phyloP scores from a whole-genome alignment of 2,888 invertebrate species.

The Napeogenes sylphis region DNA sequence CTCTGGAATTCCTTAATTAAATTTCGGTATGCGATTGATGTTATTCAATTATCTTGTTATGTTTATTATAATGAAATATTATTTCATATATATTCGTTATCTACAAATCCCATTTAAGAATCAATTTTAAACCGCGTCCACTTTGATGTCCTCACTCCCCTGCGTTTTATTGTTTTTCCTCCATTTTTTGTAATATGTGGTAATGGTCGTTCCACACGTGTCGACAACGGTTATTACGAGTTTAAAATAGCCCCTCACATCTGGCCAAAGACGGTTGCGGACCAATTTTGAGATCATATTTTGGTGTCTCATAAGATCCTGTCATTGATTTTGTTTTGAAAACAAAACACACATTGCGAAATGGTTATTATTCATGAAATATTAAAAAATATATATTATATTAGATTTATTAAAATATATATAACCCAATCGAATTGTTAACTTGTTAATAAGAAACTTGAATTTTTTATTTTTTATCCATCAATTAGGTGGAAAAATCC shows the following conservation, averaged over 20 bases:
- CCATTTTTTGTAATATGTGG: conserved; percentile 77
- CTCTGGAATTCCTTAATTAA: conserved; percentile 59
- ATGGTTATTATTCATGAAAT: not conserved
- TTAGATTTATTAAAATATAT: not conserved
- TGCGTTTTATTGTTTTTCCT: conserved; percentile 72
- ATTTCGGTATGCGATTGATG: conserved; percentile 48
- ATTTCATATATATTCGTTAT: not conserved
- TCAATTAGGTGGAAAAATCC: too few relatives aligned
- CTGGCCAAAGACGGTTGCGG: conserved; percentile 47
- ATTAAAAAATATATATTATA: not conserved
- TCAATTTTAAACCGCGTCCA: conserved; percentile 68
- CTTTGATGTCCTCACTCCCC: conserved; percentile 47
- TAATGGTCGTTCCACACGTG: conserved; percentile 76
- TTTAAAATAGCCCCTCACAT: conserved; percentile 74
- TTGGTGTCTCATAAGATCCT: conserved; percentile 38
- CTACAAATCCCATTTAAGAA: conserved; percentile 39
- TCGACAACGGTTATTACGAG: conserved; percentile 74
- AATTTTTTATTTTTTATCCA: too few relatives aligned
- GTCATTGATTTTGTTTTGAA: conserved; percentile 7
- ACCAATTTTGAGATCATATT: conserved; percentile 61
- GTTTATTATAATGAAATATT: not conserved
- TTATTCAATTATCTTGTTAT: conserved; percentile 14
- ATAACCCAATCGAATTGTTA: too few relatives aligned
- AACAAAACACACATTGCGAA: not conserved
- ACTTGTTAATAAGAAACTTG: too few relatives aligned